Evolutionary conservation across 1,140 invertebrate genomes (phyloP), one percentile per base, ranked within the genome.

Genomic region (Zophobas morio): DNA sequence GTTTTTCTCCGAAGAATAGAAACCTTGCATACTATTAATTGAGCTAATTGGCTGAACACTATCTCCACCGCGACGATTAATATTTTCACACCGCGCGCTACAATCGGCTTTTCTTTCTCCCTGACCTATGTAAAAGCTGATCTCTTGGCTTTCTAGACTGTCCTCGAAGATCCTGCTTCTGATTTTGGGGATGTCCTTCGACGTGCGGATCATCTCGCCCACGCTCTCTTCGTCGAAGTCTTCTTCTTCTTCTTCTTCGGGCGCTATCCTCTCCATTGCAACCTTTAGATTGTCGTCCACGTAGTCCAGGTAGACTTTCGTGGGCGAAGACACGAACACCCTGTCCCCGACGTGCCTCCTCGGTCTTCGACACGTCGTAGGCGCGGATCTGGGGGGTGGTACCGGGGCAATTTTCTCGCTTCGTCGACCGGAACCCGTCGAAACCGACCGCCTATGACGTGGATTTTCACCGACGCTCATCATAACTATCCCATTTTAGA

Each of bases 301-400:
- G 42, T 57, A 81, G 56, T 71, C 79, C 20, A 79, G 75, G 60
- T 81, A 82, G 2, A 86, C 78, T 56, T 74, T 77, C 2, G 84
- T 82, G 6, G 82, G 73, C 0, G 84, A 85, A 32, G 84, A 80
- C 2, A 86, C 80, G 53, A 72, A 83, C 5, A 86, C 84, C 32
- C 63, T 75, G 76, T 86, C 85, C 5, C 81, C 85, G 33, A 86
- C 81, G 70, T 85, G 79, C 33, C 78, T 51, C 5, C 82, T 54
- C 0, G 79, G 81, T 76, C 82, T 81, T 36, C 84, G 75, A 37
- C 82, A 78, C 1, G 81, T 84, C 3, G 80, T 79, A 0, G 83
- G 81, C 8, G 81, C 80, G 1, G 83, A 82, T 51, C 82, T 79
- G 33, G 82, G 81, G 1, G 84, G 82, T 46, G 83, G 83, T 37